A percentile compares a stretch with the other conserved stretches of the same genome.
Evolutionary conservation across 2,113 vertebrate genomes (phyloP).

Genomic region (Eurypyga helias): DNA sequence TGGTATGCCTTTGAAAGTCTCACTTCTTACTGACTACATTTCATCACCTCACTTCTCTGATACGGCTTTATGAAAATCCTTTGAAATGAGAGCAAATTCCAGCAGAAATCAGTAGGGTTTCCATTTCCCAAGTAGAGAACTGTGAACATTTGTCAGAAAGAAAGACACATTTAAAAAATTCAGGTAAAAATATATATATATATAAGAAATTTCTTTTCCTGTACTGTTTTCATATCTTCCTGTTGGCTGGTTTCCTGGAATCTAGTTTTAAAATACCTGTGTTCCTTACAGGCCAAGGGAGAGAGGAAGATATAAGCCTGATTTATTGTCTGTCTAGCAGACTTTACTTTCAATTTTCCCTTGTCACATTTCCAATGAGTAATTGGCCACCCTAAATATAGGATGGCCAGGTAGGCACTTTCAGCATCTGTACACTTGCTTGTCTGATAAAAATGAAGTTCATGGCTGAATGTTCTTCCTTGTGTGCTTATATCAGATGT

Average conservation of each 20-base stretch:
- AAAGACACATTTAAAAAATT: background rate
- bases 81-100: background rate
- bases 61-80: background rate
- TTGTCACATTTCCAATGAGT: background rate
- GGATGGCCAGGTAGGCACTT: background rate
- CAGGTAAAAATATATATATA: no score
- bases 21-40: background rate
- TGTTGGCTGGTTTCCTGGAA: background rate
- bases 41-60: background rate
- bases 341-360: slow-evolving; percentile 36
- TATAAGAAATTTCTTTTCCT: background rate
- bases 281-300: background rate
- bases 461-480: background rate
- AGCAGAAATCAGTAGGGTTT: background rate
- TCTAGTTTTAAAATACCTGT: background rate
- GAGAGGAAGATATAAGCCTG: background rate
- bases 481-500: background rate
- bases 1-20: background rate
- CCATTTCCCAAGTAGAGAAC: background rate
- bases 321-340: slow-evolving; percentile 12
- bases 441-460: background rate
- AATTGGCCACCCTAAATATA: background rate
- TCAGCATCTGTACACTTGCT: background rate
- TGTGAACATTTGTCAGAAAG: background rate
- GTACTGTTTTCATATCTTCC: background rate